These are phyloP conservation scores for Gopherus evgoodei DNA, from an alignment of 2,113 vertebrate genomes.

Conservation along the genomic window DNA sequence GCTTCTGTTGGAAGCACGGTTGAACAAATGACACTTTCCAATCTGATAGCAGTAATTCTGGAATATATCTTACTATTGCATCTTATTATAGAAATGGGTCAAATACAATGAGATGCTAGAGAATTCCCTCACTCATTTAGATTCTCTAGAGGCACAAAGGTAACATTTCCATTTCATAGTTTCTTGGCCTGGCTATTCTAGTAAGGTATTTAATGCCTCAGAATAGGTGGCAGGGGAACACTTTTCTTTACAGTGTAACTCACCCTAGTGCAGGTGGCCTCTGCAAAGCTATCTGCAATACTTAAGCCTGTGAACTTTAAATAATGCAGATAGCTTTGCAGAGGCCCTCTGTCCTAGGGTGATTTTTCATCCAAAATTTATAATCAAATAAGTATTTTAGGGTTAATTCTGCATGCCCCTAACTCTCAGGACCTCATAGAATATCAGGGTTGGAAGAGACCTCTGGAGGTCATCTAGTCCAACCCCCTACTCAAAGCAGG, in stretches of 20 bases:
- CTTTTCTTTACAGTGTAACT: neutral
- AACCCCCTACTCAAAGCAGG: too few species aligned
- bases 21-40: slow-evolving; percentile 50
- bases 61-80: neutral
- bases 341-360: neutral
- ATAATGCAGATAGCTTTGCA: neutral
- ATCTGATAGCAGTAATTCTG: slow-evolving; percentile 47
- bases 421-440: neutral
- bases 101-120: neutral
- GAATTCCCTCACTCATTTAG: neutral
- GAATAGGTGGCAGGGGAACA: neutral
- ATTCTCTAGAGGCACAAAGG: neutral
- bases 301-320: neutral
- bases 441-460: too few species aligned
- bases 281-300: neutral
- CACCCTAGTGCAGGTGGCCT: neutral
- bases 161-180: neutral
- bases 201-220: neutral
- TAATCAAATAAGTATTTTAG: neutral
- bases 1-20: slow-evolving; percentile 30
- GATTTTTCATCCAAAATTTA: neutral
- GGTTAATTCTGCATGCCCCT: neutral
- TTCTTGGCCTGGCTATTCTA: neutral
- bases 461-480: too few species aligned
- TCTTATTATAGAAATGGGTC: slow-evolving; percentile 25